These are phyloP conservation scores for Leptinotarsa lineolata DNA, from an alignment of 1,140 invertebrate species.

Conservation along the genomic window DNA sequence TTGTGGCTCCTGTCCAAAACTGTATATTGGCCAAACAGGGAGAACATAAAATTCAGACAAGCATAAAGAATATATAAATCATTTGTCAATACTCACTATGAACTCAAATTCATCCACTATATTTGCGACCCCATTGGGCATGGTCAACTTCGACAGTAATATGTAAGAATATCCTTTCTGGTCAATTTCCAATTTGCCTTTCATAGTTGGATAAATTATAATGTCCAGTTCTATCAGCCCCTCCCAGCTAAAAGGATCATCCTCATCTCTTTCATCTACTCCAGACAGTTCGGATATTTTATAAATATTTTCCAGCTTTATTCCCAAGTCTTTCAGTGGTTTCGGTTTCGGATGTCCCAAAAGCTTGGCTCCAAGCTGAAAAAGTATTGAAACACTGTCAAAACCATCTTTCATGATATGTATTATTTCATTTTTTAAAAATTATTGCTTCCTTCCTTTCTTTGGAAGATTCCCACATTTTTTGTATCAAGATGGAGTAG, in stretches of 20 bases:
- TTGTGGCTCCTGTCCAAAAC: too few relatives aligned
- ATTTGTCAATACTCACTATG: conserved; percentile 44
- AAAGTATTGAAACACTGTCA: conserved; percentile 18
- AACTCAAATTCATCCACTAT: conserved; percentile 60
- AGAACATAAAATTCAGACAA: too few relatives aligned
- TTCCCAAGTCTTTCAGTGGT: conserved; percentile 54
- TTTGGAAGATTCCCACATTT: too few relatives aligned
- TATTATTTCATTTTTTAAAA: too few relatives aligned
- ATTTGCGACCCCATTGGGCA: conserved; percentile 61
- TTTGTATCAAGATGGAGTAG: too few relatives aligned
- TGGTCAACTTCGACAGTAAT: conserved; percentile 56
- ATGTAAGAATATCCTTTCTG: conserved; percentile 61
- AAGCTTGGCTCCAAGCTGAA: conserved; percentile 63
- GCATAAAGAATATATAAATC: too few relatives aligned
- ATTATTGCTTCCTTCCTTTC: too few relatives aligned
- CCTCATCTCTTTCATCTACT: conserved; percentile 48
- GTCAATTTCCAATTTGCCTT: conserved; percentile 62
- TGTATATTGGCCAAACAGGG: too few relatives aligned
- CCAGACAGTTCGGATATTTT: conserved; percentile 39
- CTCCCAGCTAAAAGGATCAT: conserved; percentile 62
- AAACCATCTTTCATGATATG: too few relatives aligned
- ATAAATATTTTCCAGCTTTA: conserved; percentile 49
- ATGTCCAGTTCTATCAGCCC: conserved; percentile 66
- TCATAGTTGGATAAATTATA: conserved; percentile 67
- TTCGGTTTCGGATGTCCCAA: conserved; percentile 60